These are phyloP conservation scores for Lamellibrachia satsuma DNA, from an alignment of 2,888 invertebrate species.

Conservation along the genomic window DNA sequence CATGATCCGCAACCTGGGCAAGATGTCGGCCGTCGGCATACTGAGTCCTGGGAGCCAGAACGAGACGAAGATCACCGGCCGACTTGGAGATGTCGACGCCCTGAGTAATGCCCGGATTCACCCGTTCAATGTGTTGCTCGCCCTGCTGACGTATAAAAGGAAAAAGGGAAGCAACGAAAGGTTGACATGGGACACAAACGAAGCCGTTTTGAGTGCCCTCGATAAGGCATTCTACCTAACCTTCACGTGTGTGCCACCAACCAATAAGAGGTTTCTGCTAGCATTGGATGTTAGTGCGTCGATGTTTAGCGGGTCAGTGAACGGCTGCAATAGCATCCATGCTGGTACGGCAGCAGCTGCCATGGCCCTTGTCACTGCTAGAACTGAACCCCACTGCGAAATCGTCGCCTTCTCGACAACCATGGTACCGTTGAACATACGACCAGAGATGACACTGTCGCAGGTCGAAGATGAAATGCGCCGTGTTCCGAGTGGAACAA, in stretches of 20 bases:
- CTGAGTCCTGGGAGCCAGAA: slow-evolving; percentile 44
- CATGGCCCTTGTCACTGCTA: slow-evolving; percentile 59
- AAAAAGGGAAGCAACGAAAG: slow-evolving; percentile 61
- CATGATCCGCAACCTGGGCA: slow-evolving; percentile 62
- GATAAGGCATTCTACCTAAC: slow-evolving; percentile 60
- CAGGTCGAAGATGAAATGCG: slow-evolving; percentile 36
- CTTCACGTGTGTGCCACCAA: slow-evolving; percentile 67
- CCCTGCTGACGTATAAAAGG: slow-evolving; percentile 54
- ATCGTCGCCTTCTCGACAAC: slow-evolving; percentile 47
- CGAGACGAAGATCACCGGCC: slow-evolving; percentile 43
- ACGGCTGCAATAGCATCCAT: slow-evolving; percentile 65
- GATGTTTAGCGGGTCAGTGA: slow-evolving; percentile 63
- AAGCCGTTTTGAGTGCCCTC: slow-evolving; percentile 48
- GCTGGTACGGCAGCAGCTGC: slow-evolving; percentile 71
- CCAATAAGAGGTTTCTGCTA: slow-evolving; percentile 70
- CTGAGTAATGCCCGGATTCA: slow-evolving; percentile 58
- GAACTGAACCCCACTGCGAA: slow-evolving; percentile 52
- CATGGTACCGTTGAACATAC: slow-evolving; percentile 41
- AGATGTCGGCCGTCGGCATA: slow-evolving; percentile 52
- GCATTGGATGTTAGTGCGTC: slow-evolving; percentile 71
- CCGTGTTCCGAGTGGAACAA: slow-evolving; percentile 44
- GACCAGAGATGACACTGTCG: slow-evolving; percentile 40
- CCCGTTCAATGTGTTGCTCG: slow-evolving; percentile 62
- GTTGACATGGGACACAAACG: slow-evolving; percentile 56
- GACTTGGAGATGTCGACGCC: slow-evolving; percentile 48